These are phyloP conservation scores for Hypercompe scribonia DNA, from an alignment of 2,888 invertebrate genomes.

Conservation along the genomic window DNA sequence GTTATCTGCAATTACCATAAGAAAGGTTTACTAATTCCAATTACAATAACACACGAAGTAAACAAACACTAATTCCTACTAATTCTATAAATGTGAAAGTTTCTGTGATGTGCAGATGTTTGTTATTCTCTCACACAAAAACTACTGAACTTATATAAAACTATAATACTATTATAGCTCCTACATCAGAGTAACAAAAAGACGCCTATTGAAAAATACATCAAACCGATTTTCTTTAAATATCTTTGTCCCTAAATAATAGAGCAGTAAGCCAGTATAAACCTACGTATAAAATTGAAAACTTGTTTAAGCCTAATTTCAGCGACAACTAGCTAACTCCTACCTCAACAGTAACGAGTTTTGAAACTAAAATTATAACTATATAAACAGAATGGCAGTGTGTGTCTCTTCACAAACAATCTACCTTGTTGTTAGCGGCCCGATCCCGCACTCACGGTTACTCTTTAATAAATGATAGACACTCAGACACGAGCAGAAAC, in stretches of 20 bases:
- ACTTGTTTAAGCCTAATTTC: conserved; percentile 12
- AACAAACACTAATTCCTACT: too few relatives aligned
- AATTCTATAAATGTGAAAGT: too few relatives aligned
- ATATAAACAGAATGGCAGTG: conserved; percentile 4
- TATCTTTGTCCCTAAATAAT: background rate
- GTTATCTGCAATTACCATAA: too few relatives aligned
- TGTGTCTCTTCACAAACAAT: background rate
- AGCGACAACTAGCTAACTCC: conserved; percentile 11
- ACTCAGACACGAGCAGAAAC: background rate
- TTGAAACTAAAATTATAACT: conserved; percentile 18
- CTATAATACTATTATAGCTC: too few relatives aligned
- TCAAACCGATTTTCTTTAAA: background rate
- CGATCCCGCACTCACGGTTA: background rate
- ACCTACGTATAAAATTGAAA: conserved; percentile 9
- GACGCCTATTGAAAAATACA: too few relatives aligned
- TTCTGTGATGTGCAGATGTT: too few relatives aligned
- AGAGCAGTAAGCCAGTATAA: background rate
- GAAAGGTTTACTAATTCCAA: too few relatives aligned
- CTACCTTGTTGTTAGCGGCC: background rate
- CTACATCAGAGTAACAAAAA: too few relatives aligned
- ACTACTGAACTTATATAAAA: too few relatives aligned
- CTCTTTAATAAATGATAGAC: background rate
- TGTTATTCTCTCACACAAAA: too few relatives aligned
- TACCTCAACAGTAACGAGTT: conserved; percentile 17
- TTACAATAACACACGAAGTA: too few relatives aligned